These are phyloP conservation scores for Branchinecta lynchi DNA, from an alignment of 1,140 invertebrate species.

Conservation along the genomic window DNA sequence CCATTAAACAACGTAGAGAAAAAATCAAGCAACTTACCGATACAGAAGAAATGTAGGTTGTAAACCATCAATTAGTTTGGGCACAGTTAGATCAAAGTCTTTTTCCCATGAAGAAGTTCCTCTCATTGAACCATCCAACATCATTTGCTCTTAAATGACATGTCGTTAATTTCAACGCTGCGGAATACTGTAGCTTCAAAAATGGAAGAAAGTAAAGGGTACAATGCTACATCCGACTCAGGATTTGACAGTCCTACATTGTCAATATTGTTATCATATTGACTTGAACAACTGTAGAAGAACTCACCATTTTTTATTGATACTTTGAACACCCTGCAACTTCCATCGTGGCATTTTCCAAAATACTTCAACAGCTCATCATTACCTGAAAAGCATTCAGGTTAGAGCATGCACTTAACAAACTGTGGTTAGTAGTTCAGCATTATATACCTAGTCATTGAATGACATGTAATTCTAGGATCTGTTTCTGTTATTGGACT, in stretches of 20 bases:
- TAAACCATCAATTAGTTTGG: neutral
- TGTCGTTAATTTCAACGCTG: neutral
- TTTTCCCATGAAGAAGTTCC: neutral
- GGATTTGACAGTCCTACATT: neutral
- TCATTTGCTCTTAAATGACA: neutral
- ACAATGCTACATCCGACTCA: neutral
- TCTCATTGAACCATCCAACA: neutral
- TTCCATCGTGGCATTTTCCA: slow-evolving; percentile 61
- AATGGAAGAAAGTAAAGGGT: neutral
- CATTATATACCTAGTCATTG: too few species aligned
- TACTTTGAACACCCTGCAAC: slow-evolving; percentile 60
- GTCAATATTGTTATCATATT: neutral
- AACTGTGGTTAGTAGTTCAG: too few species aligned
- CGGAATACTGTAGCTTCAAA: neutral
- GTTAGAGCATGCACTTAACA: neutral
- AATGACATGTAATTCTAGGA: too few species aligned
- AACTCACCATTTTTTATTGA: slow-evolving; percentile 66
- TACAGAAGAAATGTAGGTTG: slow-evolving; percentile 3
- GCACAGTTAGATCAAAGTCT: slow-evolving; percentile 1
- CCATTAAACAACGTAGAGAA: neutral
- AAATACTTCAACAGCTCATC: slow-evolving; percentile 62
- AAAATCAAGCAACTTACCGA: neutral
- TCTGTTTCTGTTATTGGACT: too few species aligned
- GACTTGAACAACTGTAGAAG: slow-evolving; percentile 16
- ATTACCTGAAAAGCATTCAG: slow-evolving; percentile 47